Evolutionary conservation across 2,797 vertebrate genomes (phyloP).

Genomic region (Halcyon chelicuti): DNA sequence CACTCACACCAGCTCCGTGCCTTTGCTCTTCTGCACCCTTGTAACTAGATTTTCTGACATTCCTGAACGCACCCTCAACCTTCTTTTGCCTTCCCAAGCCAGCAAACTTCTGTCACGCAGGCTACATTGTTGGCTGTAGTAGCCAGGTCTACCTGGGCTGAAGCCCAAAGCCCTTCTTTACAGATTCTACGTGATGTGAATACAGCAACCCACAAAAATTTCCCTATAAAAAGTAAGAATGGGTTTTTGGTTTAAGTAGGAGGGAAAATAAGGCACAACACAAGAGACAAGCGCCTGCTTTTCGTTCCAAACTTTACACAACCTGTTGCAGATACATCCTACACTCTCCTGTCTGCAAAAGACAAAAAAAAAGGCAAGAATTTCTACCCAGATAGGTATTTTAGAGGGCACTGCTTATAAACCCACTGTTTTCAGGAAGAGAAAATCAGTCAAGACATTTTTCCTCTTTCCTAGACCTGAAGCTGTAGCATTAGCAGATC

Average conservation of each 20-base stretch:
- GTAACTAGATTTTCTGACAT: not conserved
- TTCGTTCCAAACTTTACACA: not conserved
- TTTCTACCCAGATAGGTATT: not conserved
- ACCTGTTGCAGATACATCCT: accelerated
- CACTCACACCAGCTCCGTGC: not conserved
- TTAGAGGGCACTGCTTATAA: not conserved
- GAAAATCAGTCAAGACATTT: not conserved
- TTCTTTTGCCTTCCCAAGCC: not conserved
- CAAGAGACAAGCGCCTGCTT: not conserved
- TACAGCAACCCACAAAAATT: not conserved
- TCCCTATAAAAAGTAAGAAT: not conserved
- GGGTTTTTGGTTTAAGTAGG: not conserved
- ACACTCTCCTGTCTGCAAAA: not conserved
- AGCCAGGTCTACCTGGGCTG: not conserved
- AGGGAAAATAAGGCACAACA: not conserved
- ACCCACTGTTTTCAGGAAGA: not conserved
- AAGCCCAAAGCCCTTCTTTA: not conserved
- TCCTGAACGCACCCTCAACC: not conserved
- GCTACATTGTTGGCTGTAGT: accelerated
- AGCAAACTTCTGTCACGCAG: not conserved
- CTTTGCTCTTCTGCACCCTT: not conserved
- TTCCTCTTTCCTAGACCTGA: not conserved
- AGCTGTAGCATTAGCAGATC: not conserved
- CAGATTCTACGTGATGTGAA: not conserved
- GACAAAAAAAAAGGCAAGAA: too few relatives aligned